These are phyloP conservation scores for Plutomurus gul DNA, from an alignment of 1,140 invertebrate species.

Conservation along the genomic window DNA sequence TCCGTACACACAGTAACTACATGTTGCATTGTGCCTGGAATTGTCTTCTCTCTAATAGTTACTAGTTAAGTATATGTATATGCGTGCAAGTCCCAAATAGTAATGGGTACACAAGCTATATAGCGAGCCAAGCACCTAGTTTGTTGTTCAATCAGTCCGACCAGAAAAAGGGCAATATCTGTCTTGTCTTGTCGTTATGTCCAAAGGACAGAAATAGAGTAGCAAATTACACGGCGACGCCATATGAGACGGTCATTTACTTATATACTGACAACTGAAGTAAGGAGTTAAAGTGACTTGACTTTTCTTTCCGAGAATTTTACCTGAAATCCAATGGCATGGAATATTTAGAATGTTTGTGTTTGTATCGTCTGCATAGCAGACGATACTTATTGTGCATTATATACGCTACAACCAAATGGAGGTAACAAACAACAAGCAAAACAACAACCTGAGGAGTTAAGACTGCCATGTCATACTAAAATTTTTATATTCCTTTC, in stretches of 20 bases:
- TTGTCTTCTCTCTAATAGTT: too few relatives aligned
- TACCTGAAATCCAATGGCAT: constrained; percentile 1
- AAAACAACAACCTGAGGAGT: too few relatives aligned
- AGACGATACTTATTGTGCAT: background rate
- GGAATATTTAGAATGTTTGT: background rate
- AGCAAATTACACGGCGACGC: constrained; percentile 14
- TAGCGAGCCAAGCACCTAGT: too few relatives aligned
- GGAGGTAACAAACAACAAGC: background rate
- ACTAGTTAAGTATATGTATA: too few relatives aligned
- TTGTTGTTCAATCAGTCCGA: too few relatives aligned
- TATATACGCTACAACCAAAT: background rate
- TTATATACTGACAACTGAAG: too few relatives aligned
- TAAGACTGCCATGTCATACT: background rate
- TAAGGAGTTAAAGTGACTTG: background rate
- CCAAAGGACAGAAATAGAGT: constrained; percentile 21
- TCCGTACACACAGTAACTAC: background rate
- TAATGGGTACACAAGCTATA: too few relatives aligned
- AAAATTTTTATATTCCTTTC: too few relatives aligned
- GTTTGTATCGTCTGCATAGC: background rate
- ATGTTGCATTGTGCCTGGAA: too few relatives aligned
- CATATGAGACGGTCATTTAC: constrained; percentile 16
- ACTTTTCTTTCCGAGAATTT: constrained; percentile 20
- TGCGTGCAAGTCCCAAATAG: too few relatives aligned
- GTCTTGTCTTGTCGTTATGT: constrained; percentile 22
- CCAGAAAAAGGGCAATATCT: background rate